Evolutionary conservation across 2,888 invertebrate genomes (phyloP).

Genomic region (Dasysyrphus tricinctus): DNA sequence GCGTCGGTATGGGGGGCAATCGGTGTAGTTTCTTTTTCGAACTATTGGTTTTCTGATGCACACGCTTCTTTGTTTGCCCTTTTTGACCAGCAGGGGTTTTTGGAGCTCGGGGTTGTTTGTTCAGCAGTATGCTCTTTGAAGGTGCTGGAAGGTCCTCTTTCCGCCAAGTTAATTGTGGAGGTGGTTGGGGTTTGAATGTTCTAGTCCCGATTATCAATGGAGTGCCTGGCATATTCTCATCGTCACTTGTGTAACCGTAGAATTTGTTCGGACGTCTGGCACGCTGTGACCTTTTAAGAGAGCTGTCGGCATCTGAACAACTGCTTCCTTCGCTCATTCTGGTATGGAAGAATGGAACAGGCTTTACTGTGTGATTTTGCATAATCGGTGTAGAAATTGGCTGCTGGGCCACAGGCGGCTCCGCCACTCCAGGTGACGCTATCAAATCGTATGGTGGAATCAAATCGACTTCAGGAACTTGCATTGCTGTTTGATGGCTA

Average conservation of each 20-base stretch:
- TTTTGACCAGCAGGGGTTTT: conserved; percentile 70
- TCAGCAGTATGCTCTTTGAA: conserved; percentile 79
- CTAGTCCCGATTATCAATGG: conserved; percentile 80
- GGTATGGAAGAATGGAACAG: conserved; percentile 61
- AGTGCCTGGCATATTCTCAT: conserved; percentile 86
- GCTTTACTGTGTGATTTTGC: conserved; percentile 35
- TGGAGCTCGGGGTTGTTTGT: conserved; percentile 76
- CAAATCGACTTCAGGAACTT: conserved; percentile 67
- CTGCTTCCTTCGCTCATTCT: conserved; percentile 82
- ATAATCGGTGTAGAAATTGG: conserved; percentile 35
- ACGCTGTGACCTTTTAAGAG: conserved; percentile 89
- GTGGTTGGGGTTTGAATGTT: conserved; percentile 85
- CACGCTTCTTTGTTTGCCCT: conserved; percentile 73
- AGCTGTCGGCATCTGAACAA: conserved; percentile 86
- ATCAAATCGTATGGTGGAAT: conserved; percentile 75
- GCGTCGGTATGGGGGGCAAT: conserved; percentile 85
- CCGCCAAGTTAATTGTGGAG: conserved; percentile 89
- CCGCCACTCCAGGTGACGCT: conserved; percentile 76
- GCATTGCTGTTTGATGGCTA: conserved; percentile 54
- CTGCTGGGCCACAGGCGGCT: conserved; percentile 75
- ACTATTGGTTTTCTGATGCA: conserved; percentile 62
- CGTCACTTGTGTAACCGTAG: conserved; percentile 94
- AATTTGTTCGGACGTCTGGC: conserved; percentile 93
- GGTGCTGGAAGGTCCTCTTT: conserved; percentile 89
- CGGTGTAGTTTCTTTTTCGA: conserved; percentile 77